phyloP scores from a whole-genome alignment of 92 coral and sea anemone genomes.

The Epizoanthus scotinus region DNA sequence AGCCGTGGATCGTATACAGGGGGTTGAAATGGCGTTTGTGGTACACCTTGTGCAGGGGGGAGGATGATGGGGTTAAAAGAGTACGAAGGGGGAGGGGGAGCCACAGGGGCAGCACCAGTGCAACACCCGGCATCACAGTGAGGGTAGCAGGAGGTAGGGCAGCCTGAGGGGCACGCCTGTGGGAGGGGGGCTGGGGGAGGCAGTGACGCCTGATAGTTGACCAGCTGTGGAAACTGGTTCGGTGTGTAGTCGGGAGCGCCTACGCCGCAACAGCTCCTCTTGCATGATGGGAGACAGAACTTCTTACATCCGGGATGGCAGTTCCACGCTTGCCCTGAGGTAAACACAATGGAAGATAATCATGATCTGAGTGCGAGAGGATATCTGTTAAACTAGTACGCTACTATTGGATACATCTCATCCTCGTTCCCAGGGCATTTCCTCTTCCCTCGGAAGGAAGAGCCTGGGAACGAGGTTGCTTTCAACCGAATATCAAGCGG shows the following conservation, averaged over 20 bases:
- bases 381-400: no score
- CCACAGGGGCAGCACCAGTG: conserved; percentile 38
- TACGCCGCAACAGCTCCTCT: conserved; percentile 90
- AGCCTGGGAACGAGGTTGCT: no score
- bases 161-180: conserved; percentile 73
- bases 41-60: conserved; percentile 40
- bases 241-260: conserved; percentile 91
- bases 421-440: no score
- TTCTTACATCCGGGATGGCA: conserved; percentile 94
- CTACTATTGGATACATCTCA: no score
- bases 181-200: conserved; percentile 88
- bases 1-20: conserved; percentile 18
- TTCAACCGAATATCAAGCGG: no score
- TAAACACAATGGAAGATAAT: neutral
- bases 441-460: no score
- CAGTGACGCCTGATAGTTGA: conserved; percentile 83
- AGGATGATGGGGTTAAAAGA: conserved; percentile 27
- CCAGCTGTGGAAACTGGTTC: conserved; percentile 81
- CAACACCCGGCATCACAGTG: conserved; percentile 90
- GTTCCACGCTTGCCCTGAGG: conserved; percentile 77
- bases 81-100: conserved; percentile 53
- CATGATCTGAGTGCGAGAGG: neutral
- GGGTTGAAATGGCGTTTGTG: conserved; percentile 24
- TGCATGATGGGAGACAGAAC: conserved; percentile 95
- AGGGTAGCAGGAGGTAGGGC: conserved; percentile 86